Evolutionary conservation across 92 coral and sea anemone genomes (phyloP), one percentile per base, ranked within the genome.

Genomic region (Zoanthus sansibaricus): DNA sequence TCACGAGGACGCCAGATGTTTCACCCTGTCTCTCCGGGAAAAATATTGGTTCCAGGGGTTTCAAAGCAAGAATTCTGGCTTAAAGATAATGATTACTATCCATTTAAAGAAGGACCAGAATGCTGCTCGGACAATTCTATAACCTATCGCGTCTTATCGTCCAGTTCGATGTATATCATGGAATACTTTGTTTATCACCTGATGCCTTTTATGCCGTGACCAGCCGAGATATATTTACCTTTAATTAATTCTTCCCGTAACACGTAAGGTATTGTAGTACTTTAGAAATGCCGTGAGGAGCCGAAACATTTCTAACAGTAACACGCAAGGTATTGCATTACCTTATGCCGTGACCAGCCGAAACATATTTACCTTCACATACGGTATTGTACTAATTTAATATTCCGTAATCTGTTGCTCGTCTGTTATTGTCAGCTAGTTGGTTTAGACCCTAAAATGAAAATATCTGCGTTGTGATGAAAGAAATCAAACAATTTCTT

Each of bases 101-200:
- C 73, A 16, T 25, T 33, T 61, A 20, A 55, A 1, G 77, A 55
- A 17, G 82, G 82, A 18, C 83, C 88, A 6, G 88, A 75, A 16
- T 86, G 88, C 44, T 86, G 88, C 17, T 72, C 88, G 5, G 88
- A 86, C 59, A 49, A 76, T 15, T 52, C 88, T 18, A 25, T 86
- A 15, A 86, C 88, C 30, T 86, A 54, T 48, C 88, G 47, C 21
- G 54, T 13, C 15, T n/a, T 15, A 11, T 62, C 80, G 12, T 9
- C 84, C 48, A 2, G 44, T 17, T 33, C 58, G 58, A 86, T 86
- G 88, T 75, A 58, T 10, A 33, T 9, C 42, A 37, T 86, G 84
- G 83, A 86, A 13, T 76, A 86, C 58, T 76, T 75, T 32, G 52
- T 86, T 18, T 86, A 75, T 77, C 88, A 75, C 18, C 47, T 86